Percentiles rank a stretch among this genome's conserved stretches.
These are phyloP conservation scores for Thalassoma bifasciatum DNA, from an alignment of 2,113 vertebrate genomes.

Conservation along the genomic window DNA sequence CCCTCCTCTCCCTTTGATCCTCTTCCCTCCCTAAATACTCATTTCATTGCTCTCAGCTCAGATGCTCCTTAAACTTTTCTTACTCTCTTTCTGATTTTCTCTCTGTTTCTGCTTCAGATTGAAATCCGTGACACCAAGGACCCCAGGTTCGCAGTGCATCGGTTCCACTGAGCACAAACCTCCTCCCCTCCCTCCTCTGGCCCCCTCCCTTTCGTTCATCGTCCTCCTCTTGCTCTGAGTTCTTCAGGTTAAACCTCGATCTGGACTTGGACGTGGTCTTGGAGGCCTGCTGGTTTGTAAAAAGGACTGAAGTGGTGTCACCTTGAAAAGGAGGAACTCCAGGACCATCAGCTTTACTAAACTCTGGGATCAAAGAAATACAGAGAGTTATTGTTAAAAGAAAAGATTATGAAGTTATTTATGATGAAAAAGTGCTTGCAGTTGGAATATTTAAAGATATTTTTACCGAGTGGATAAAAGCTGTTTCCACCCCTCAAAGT, in stretches of 20 bases:
- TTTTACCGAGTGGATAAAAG: slow-evolving; percentile 56
- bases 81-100: not conserved
- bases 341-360: slow-evolving; percentile 66
- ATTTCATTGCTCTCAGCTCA: not conserved
- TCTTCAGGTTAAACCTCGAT: slow-evolving; percentile 65
- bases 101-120: slow-evolving; percentile 69
- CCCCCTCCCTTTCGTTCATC: not conserved
- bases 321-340: slow-evolving; percentile 54
- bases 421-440: slow-evolving; percentile 56
- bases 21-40: not conserved
- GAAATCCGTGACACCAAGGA: slow-evolving; percentile 76
- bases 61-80: not conserved
- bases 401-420: slow-evolving; percentile 48
- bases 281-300: slow-evolving; percentile 61
- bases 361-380: slow-evolving; percentile 69
- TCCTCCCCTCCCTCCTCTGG: slow-evolving; percentile 15
- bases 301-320: slow-evolving; percentile 42
- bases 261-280: slow-evolving; percentile 45
- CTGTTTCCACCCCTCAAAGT: slow-evolving; percentile 65
- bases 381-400: slow-evolving; percentile 29
- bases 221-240: not conserved
- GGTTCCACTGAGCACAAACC: slow-evolving; percentile 70
- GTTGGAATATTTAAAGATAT: slow-evolving; percentile 53
- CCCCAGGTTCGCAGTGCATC: slow-evolving; percentile 68
- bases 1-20: not conserved